phyloP scores from a whole-genome alignment of 2,113 vertebrate genomes.

The Azemiops feae region DNA sequence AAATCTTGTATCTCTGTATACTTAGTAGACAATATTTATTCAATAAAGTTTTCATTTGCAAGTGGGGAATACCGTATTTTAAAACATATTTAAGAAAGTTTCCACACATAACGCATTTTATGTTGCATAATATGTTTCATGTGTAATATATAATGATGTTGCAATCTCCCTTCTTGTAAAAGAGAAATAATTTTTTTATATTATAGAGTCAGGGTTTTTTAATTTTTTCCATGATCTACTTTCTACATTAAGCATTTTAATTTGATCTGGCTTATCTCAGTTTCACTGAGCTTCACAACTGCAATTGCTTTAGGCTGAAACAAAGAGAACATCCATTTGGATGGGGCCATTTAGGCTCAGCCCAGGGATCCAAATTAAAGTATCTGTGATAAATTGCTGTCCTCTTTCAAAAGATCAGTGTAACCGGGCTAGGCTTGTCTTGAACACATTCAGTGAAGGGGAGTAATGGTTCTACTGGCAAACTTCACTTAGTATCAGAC shows the following conservation, averaged over 20 bases:
- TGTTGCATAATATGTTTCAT: background rate
- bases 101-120: background rate
- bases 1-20: slow-evolving; percentile 7
- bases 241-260: background rate
- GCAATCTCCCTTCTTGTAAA: background rate
- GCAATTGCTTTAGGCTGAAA: background rate
- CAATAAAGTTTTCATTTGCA: background rate
- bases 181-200: background rate
- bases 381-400: background rate
- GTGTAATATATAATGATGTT: background rate
- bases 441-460: background rate
- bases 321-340: background rate
- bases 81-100: background rate
- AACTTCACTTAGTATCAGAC: background rate
- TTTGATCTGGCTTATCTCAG: background rate
- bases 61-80: background rate
- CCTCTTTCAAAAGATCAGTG: background rate
- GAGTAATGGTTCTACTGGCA: background rate
- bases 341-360: background rate
- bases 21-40: background rate
- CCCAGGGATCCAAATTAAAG: background rate
- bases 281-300: background rate
- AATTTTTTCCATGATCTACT: background rate
- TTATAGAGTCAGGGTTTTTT: no score
- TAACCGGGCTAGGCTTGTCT: background rate